A percentile compares a stretch with the other conserved stretches of the same genome.
Conservation (phyloP, 2,113 vertebrate genomes). For the Parotia lawesii region DNA sequence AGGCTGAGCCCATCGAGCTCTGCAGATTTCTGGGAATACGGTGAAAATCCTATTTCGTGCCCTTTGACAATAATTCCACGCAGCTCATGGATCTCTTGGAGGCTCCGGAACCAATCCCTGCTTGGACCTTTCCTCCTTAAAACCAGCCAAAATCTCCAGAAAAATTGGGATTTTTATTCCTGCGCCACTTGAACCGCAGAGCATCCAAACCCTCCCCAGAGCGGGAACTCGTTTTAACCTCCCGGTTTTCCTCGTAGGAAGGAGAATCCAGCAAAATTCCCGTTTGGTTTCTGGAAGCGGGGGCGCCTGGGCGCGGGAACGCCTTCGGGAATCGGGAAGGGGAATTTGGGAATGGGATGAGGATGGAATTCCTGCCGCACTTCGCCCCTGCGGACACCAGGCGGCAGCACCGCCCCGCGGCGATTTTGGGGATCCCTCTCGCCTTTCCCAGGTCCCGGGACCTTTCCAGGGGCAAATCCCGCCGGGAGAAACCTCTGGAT, state of each 20-base stretch:
- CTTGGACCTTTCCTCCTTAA: neutral
- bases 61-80: neutral
- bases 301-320: neutral
- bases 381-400: rapidly evolving
- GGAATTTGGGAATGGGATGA: neutral
- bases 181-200: neutral
- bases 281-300: neutral
- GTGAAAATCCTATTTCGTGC: rapidly evolving
- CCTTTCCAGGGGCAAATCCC: neutral
- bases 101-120: neutral
- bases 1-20: neutral
- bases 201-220: neutral
- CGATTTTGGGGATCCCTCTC: rapidly evolving
- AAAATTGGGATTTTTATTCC: neutral
- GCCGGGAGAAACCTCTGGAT: neutral
- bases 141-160: neutral
- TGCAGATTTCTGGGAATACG: rapidly evolving
- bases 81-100: neutral
- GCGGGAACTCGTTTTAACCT: neutral
- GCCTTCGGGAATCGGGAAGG: neutral
- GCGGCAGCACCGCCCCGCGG: neutral
- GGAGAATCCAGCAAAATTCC: neutral
- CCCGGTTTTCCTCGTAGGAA: neutral
- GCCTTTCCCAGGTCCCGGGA: rapidly evolving
- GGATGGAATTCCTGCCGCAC: rapidly evolving